phyloP scores from a whole-genome alignment of 2,888 invertebrate genomes.

The Leucoptera coffeella region DNA sequence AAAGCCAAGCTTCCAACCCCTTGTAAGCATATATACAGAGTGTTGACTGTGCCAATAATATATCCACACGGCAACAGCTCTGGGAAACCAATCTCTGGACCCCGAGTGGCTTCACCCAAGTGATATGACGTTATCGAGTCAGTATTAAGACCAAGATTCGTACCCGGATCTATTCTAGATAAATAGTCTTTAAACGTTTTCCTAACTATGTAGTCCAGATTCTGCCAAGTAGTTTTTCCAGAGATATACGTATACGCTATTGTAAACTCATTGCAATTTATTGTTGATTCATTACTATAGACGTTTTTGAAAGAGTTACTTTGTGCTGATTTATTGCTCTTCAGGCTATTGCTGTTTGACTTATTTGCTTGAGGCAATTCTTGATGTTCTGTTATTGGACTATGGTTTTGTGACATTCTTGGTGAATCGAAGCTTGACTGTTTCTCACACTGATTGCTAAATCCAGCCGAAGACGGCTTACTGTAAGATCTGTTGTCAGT shows the following conservation, averaged over 20 bases:
- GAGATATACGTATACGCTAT: constrained; percentile 88
- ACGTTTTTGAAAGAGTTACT: constrained; percentile 45
- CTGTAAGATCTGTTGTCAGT: constrained; percentile 56
- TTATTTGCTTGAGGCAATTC: constrained; percentile 36
- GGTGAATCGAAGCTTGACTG: constrained; percentile 44
- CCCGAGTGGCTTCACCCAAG: constrained; percentile 81
- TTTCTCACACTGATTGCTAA: constrained; percentile 39
- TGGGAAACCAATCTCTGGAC: constrained; percentile 75
- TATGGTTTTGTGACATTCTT: constrained; percentile 35
- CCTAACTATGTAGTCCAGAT: constrained; percentile 84
- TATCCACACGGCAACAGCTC: constrained; percentile 92
- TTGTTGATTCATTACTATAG: constrained; percentile 44
- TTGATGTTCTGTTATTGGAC: constrained; percentile 36
- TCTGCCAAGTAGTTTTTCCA: constrained; percentile 92
- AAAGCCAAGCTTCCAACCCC: constrained; percentile 85
- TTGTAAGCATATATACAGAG: constrained; percentile 84
- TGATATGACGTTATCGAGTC: constrained; percentile 93
- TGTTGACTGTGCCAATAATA: constrained; percentile 80
- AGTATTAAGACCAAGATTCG: constrained; percentile 73
- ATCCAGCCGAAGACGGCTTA: constrained; percentile 37
- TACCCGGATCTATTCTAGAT: constrained; percentile 86
- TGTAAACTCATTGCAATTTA: constrained; percentile 66
- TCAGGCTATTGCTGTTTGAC: constrained; percentile 48
- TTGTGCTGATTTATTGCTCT: constrained; percentile 51
- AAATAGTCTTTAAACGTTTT: constrained; percentile 93